These are phyloP conservation scores for Apamea crenata DNA, from an alignment of 2,888 invertebrate genomes.

Conservation along the genomic window DNA sequence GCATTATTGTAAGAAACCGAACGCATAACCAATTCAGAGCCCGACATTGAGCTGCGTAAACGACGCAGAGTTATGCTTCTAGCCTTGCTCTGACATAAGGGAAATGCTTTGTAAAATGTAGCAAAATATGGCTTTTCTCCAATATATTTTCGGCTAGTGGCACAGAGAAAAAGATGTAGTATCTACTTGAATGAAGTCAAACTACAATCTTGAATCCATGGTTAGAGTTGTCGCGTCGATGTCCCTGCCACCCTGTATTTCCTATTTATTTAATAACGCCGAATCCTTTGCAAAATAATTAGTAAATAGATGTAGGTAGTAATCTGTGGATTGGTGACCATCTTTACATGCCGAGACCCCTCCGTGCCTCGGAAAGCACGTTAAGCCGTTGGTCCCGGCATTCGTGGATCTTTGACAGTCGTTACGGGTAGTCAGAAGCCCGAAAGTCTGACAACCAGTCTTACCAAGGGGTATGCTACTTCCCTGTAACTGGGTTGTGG, in stretches of 20 bases:
- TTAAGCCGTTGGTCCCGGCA: no score
- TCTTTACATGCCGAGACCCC: no score
- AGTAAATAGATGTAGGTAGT: neutral
- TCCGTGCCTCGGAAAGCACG: no score
- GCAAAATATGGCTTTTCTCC: constrained; percentile 21
- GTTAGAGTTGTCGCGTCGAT: no score
- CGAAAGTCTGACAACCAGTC: no score
- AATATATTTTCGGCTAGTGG: constrained; percentile 11
- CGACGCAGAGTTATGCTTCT: constrained; percentile 1
- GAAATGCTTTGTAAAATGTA: constrained; percentile 22
- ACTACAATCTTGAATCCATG: no score
- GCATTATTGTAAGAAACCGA: neutral
- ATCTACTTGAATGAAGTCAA: neutral
- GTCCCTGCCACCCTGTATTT: neutral
- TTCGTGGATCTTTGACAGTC: no score
- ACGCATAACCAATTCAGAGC: constrained; percentile 5
- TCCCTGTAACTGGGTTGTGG: no score
- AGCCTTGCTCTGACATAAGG: constrained; percentile 8
- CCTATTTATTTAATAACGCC: neutral
- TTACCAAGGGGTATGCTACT: no score
- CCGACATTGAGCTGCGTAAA: neutral
- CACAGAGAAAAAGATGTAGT: neutral
- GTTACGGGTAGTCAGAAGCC: no score
- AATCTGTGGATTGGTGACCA: no score
- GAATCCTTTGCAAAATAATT: neutral